These are phyloP conservation scores for Agrilus planipennis DNA, from an alignment of 1,140 invertebrate genomes.

Conservation along the genomic window DNA sequence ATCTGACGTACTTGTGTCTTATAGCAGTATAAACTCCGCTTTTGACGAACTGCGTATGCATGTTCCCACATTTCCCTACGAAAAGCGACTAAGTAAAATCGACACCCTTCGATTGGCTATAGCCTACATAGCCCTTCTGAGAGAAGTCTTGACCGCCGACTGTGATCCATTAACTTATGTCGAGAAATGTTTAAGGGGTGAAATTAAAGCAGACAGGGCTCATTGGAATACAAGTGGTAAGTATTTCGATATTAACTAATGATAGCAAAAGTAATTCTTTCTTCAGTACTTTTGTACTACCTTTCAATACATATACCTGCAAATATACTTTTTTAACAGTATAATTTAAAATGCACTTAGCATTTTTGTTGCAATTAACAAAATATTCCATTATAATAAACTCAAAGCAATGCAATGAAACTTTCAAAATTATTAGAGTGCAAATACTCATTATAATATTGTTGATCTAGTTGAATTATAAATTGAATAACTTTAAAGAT, in stretches of 20 bases:
- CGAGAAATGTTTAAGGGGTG: slow-evolving; percentile 79
- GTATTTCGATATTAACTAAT: slow-evolving; percentile 16
- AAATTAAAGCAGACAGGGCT: slow-evolving; percentile 73
- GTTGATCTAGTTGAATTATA: too few relatives aligned
- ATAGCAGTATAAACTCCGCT: slow-evolving; percentile 96
- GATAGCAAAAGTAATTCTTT: too few relatives aligned
- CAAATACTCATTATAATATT: too few relatives aligned
- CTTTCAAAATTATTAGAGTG: too few relatives aligned
- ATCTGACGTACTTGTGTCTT: slow-evolving; percentile 28
- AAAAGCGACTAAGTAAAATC: slow-evolving; percentile 94
- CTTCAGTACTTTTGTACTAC: too few relatives aligned
- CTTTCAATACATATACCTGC: too few relatives aligned
- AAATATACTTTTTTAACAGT: too few relatives aligned
- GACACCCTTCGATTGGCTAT: slow-evolving; percentile 92
- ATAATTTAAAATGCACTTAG: too few relatives aligned
- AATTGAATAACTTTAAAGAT: too few relatives aligned
- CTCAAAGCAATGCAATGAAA: too few relatives aligned
- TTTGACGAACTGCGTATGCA: slow-evolving; percentile 91
- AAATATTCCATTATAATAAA: too few relatives aligned
- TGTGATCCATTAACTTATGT: slow-evolving; percentile 88
- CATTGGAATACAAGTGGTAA: slow-evolving; percentile 96
- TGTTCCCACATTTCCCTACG: slow-evolving; percentile 97
- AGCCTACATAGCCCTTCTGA: slow-evolving; percentile 88
- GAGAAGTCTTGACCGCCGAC: slow-evolving; percentile 81
- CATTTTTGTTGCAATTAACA: too few relatives aligned